Conservation (phyloP, 2,888 invertebrate species). For the Lepidocyrtoides sp. region DNA sequence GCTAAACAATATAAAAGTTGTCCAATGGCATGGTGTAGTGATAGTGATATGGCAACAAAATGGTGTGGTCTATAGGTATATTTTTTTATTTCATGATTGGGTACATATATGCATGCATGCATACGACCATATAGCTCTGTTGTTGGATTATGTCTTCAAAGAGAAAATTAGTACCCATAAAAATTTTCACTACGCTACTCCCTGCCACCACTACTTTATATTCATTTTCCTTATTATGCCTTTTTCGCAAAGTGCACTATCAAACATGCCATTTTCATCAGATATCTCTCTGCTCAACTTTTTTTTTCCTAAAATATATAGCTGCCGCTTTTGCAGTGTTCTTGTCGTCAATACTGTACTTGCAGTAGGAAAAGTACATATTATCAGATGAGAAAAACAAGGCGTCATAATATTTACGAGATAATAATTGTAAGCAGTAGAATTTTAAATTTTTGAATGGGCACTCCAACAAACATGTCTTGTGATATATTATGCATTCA, state of each 20-base stretch:
- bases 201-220: slow-evolving; percentile 24
- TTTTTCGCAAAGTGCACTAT: background rate
- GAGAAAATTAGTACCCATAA: slow-evolving; percentile 74
- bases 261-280: slow-evolving; percentile 36
- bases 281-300: slow-evolving; percentile 13
- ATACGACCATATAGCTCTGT: background rate
- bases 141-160: slow-evolving; percentile 57
- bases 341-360: background rate
- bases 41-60: background rate
- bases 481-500: slow-evolving; percentile 25
- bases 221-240: slow-evolving; percentile 56
- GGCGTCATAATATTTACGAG: slow-evolving; percentile 77
- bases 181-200: slow-evolving; percentile 15
- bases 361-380: slow-evolving; percentile 47
- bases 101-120: background rate
- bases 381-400: slow-evolving; percentile 62
- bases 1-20: slow-evolving; percentile 29
- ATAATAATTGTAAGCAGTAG: slow-evolving; percentile 71
- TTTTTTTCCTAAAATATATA: background rate
- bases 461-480: slow-evolving; percentile 11
- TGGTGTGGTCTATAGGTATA: background rate
- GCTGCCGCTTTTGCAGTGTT: background rate
- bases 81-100: background rate
- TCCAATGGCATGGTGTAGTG: background rate
- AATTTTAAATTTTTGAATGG: slow-evolving; percentile 67